Base-by-base conservation (phyloP, 1,140 invertebrate genomes). In the Macrosteles quadrilineatus region DNA sequence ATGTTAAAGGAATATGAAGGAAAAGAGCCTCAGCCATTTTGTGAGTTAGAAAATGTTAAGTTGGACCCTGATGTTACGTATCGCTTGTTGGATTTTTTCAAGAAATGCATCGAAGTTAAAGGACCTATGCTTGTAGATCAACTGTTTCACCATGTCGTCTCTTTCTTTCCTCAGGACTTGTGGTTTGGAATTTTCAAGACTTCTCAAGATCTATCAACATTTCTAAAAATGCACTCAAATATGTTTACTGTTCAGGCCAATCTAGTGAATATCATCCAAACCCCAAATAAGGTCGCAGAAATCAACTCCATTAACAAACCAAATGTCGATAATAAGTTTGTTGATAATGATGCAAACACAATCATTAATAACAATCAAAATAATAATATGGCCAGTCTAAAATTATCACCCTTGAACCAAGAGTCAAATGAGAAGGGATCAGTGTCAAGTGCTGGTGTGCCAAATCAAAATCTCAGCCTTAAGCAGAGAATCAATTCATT, bases 181-280 rank as follows among this genome's bases (percentile, higher is more conserved):
- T 94, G 91, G 87, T 86, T 89, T 74, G 86, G 88, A 72, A 89
- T 95, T 81, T 95, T 96, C 74, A 94, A 95, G 79, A 94, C 90
- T 6, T 86, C 91, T 0, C 90, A 90, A 55, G 95, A 97, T 81
- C 81, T 97, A 53, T 88, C 87, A 43, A 94, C 92, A 23, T 96
- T 97, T 78, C 81, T 97, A 2, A 92, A 93, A 80, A 88, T 97
- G 83, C 94, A 95, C 78, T 91, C 93, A 9, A 91, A 96, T 79
- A 88, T 91, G 73, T 96, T 96, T 80, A 90, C 93, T 77, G 92
- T 96, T 36, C 94, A 96, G 79, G 87, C 91, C 50, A 95, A 96
- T 82, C 83, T 95, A 75, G 94, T 96, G 71, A 93, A 91, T 29
- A 78, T 96, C 70, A 71, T 79, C 25, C 32, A 23, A 29, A 59